Evolutionary conservation across 2,113 vertebrate genomes (phyloP).

Genomic region (Sinocyclocheilus maitianheensis): DNA sequence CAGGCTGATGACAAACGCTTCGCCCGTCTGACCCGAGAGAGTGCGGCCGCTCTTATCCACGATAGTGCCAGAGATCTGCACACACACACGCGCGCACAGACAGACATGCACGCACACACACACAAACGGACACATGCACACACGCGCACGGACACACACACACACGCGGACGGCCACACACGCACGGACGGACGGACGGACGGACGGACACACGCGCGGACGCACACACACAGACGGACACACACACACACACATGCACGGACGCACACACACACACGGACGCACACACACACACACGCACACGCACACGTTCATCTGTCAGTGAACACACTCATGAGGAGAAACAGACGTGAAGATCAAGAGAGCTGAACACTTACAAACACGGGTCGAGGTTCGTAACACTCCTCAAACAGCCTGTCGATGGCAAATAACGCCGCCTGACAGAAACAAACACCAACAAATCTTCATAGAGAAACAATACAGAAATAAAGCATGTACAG

Average conservation of each 20-base stretch:
- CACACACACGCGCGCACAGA: background rate
- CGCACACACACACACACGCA: background rate
- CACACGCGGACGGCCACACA: background rate
- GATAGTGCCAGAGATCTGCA: constrained; percentile 93
- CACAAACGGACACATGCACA: too few species aligned
- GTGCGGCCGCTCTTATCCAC: constrained; percentile 96
- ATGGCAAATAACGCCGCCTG: constrained; percentile 96
- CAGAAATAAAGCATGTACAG: too few species aligned
- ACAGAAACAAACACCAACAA: background rate
- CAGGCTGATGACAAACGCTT: constrained; percentile 93
- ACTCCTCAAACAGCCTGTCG: constrained; percentile 84
- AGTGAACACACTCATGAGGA: background rate
- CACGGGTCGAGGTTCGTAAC: constrained; percentile 82
- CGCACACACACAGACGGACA: background rate
- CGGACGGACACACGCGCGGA: background rate
- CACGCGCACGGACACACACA: background rate
- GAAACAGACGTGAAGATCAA: background rate
- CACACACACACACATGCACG: background rate
- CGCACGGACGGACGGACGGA: background rate
- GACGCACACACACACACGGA: background rate
- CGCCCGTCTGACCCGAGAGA: constrained; percentile 94
- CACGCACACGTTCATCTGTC: background rate
- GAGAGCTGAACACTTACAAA: constrained; percentile 80
- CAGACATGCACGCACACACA: too few species aligned
- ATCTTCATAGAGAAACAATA: background rate